Conservation (phyloP, 2,888 invertebrate species). For the Frankliniella fusca region DNA sequence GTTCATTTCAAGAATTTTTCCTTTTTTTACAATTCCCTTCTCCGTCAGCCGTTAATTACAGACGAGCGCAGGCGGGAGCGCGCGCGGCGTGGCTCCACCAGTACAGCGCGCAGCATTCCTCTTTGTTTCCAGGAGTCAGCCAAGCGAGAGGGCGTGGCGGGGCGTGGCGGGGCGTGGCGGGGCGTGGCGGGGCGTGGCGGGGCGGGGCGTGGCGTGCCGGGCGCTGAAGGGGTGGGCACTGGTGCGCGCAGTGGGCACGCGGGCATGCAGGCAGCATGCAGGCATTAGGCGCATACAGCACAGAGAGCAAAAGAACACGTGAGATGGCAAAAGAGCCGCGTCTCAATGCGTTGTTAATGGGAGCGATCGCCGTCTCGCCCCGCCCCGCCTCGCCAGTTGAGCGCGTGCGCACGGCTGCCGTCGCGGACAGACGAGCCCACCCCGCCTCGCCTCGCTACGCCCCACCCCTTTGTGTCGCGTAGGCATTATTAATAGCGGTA, state of each 20-base stretch:
- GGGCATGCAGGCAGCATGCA: not conserved
- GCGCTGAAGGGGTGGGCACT: not conserved
- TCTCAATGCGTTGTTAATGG: not conserved
- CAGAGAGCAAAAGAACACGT: not conserved
- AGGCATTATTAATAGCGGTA: conserved; percentile 26
- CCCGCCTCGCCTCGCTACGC: not conserved
- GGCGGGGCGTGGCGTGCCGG: too few species aligned
- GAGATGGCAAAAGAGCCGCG: not conserved
- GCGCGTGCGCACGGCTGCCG: not conserved
- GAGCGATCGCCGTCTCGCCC: not conserved
- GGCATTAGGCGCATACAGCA: not conserved
- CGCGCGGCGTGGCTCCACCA: not conserved
- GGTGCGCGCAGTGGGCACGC: not conserved
- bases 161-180: too few species aligned
- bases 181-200: too few species aligned
- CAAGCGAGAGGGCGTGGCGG: not conserved
- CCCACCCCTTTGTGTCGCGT: conserved; percentile 4
- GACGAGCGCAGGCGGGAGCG: not conserved
- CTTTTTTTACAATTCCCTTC: too few species aligned
- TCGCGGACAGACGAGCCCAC: not conserved
- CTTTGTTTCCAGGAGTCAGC: not conserved
- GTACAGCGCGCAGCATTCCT: not conserved
- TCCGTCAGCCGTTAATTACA: too few species aligned
- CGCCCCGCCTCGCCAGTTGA: not conserved
- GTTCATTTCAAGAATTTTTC: too few species aligned